Conservation (phyloP, 1,140 invertebrate species). For the Phthorimaea operculella region DNA sequence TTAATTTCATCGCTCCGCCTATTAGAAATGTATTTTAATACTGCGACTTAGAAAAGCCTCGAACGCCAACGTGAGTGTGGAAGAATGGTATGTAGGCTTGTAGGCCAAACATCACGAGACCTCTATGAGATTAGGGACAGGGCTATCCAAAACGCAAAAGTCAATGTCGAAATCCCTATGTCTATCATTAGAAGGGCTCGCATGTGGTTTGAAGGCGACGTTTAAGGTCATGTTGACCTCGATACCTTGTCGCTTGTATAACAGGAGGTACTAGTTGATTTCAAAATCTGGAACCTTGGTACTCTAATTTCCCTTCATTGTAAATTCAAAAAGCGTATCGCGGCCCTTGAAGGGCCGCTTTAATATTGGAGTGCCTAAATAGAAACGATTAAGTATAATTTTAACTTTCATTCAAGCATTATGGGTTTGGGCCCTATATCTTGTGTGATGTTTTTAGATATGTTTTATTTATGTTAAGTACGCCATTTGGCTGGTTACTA, state of each 20-base stretch:
- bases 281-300: constrained; percentile 63
- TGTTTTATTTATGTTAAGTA: too few relatives aligned
- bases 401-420: too few relatives aligned
- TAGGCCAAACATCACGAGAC: constrained; percentile 1
- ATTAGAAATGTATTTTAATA: too few relatives aligned
- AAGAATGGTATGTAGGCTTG: neutral
- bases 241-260: constrained; percentile 45
- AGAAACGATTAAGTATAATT: constrained; percentile 26
- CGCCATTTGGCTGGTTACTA: constrained; percentile 9
- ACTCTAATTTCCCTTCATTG: constrained; percentile 65
- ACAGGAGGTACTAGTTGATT: constrained; percentile 49
- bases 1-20: too few relatives aligned
- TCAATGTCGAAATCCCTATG: constrained; percentile 54
- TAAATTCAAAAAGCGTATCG: constrained; percentile 60
- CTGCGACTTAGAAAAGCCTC: too few relatives aligned
- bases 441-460: too few relatives aligned
- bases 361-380: constrained; percentile 30
- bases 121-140: constrained; percentile 31
- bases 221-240: constrained; percentile 55
- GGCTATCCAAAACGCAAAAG: constrained; percentile 44
- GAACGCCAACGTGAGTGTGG: too few relatives aligned
- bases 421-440: too few relatives aligned
- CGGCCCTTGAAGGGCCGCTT: constrained; percentile 54
- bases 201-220: constrained; percentile 51
- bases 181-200: constrained; percentile 59